These are phyloP conservation scores for Onthophagus sagittarius DNA, from an alignment of 2,888 invertebrate species.

Conservation along the genomic window DNA sequence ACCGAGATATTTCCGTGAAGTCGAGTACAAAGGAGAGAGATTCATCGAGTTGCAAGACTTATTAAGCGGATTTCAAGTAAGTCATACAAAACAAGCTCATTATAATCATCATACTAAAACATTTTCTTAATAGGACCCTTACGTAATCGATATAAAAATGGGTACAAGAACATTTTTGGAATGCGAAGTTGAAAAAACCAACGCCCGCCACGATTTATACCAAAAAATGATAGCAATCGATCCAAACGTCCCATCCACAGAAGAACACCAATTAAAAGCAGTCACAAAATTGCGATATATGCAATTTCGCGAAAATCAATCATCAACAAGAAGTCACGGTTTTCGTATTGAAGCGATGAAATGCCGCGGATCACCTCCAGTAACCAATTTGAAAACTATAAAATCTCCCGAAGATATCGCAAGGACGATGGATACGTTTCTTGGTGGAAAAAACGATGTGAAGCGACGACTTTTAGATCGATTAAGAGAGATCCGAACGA, in stretches of 20 bases:
- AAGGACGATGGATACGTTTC: slow-evolving; percentile 63
- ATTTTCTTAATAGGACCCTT: slow-evolving; percentile 62
- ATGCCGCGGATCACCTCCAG: slow-evolving; percentile 74
- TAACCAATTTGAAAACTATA: slow-evolving; percentile 85
- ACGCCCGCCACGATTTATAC: slow-evolving; percentile 82
- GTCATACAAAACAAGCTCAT: not conserved
- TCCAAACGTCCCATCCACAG: slow-evolving; percentile 76
- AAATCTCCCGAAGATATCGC: slow-evolving; percentile 72
- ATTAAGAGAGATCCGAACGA: slow-evolving; percentile 70
- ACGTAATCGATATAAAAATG: slow-evolving; percentile 97
- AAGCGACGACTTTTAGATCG: slow-evolving; percentile 67
- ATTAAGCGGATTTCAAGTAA: slow-evolving; percentile 72
- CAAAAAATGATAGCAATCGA: slow-evolving; percentile 95
- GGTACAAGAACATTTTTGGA: slow-evolving; percentile 95
- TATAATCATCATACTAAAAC: too few relatives aligned
- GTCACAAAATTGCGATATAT: slow-evolving; percentile 96
- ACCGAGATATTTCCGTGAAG: slow-evolving; percentile 80
- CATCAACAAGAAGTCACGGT: slow-evolving; percentile 88
- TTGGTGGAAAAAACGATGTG: slow-evolving; percentile 62
- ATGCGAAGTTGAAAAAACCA: slow-evolving; percentile 86
- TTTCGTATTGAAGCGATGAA: slow-evolving; percentile 96
- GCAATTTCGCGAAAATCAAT: slow-evolving; percentile 91
- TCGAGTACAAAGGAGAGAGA: slow-evolving; percentile 70
- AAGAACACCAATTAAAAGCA: slow-evolving; percentile 76
- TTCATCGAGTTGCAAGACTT: slow-evolving; percentile 96